Evolutionary conservation across 2,113 vertebrate genomes (phyloP).

Genomic region (Guaruba guarouba): DNA sequence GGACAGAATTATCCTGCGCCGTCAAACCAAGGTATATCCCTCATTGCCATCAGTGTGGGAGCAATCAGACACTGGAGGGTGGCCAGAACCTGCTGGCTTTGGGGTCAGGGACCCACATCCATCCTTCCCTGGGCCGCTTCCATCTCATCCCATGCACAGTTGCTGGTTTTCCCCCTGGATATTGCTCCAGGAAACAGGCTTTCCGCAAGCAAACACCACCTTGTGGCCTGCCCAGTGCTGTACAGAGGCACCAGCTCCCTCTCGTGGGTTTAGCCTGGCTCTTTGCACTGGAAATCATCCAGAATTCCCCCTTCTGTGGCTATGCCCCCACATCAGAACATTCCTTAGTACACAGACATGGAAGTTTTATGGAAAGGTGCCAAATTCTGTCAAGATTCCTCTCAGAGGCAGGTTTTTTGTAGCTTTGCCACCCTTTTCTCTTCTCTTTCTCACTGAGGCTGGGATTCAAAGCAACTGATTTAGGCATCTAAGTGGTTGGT

Average conservation of each 20-base stretch:
- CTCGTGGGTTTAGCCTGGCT: constrained; percentile 20
- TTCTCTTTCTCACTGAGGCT: not conserved
- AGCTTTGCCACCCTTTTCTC: not conserved
- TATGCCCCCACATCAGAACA: not conserved
- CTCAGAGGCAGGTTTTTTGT: fast-evolving
- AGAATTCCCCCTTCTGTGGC: not conserved
- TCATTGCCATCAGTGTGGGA: fast-evolving
- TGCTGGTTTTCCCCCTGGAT: not conserved
- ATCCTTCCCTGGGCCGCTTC: not conserved
- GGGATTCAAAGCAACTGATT: not conserved
- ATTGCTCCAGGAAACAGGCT: not conserved
- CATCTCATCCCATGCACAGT: not conserved
- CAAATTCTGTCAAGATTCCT: not conserved
- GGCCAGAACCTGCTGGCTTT: not conserved
- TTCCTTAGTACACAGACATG: not conserved
- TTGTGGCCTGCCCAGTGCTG: fast-evolving
- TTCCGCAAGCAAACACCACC: not conserved
- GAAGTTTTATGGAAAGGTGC: not conserved
- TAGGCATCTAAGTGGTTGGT: not conserved
- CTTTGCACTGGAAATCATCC: not conserved
- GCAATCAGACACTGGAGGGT: fast-evolving
- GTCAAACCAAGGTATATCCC: not conserved
- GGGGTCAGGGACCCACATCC: not conserved
- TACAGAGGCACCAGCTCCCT: constrained; percentile 36
- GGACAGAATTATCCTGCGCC: not conserved